These are phyloP conservation scores for Mormyrus iriodes DNA, from an alignment of 2,113 vertebrate species.

Conservation along the genomic window DNA sequence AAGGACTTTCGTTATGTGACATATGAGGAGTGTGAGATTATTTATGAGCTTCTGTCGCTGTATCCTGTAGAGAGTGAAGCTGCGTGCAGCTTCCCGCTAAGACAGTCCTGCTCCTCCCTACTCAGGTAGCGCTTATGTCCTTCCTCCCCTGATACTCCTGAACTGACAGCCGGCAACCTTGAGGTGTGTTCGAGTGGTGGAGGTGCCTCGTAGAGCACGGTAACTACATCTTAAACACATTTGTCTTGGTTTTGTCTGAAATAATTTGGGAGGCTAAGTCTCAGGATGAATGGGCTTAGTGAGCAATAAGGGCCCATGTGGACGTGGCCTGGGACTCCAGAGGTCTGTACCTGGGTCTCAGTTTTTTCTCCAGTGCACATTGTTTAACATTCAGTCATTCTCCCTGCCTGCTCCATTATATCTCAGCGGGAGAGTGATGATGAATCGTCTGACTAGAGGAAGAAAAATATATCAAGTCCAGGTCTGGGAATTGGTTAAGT, in stretches of 20 bases:
- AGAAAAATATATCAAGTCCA: conserved; percentile 70
- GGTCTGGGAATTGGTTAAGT: conserved; percentile 93
- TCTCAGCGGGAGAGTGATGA: conserved; percentile 79
- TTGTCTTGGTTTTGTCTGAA: conserved; percentile 61
- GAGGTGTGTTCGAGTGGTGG: conserved; percentile 14
- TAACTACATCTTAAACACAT: conserved; percentile 55
- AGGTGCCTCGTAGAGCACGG: conserved; percentile 28
- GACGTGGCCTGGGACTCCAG: conserved; percentile 57
- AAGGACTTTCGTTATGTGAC: background rate
- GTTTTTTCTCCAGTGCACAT: conserved; percentile 49
- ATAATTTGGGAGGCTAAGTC: conserved; percentile 57
- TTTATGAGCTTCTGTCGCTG: background rate
- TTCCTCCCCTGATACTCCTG: conserved; percentile 16
- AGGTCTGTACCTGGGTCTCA: conserved; percentile 44
- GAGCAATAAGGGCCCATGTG: conserved; percentile 54
- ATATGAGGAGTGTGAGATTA: background rate
- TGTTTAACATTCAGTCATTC: conserved; percentile 64
- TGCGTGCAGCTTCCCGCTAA: conserved; percentile 17
- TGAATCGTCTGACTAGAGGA: conserved; percentile 78
- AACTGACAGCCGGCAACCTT: conserved; percentile 29
- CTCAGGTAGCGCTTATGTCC: conserved; percentile 22
- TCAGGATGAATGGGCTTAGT: conserved; percentile 51
- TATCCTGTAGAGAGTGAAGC: background rate
- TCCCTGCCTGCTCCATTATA: conserved; percentile 71
- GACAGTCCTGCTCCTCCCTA: conserved; percentile 12